A percentile compares a stretch with the other conserved stretches of the same genome.
Evolutionary conservation across 2,113 vertebrate genomes (phyloP).

Genomic region (Paramisgurnus dabryanus): DNA sequence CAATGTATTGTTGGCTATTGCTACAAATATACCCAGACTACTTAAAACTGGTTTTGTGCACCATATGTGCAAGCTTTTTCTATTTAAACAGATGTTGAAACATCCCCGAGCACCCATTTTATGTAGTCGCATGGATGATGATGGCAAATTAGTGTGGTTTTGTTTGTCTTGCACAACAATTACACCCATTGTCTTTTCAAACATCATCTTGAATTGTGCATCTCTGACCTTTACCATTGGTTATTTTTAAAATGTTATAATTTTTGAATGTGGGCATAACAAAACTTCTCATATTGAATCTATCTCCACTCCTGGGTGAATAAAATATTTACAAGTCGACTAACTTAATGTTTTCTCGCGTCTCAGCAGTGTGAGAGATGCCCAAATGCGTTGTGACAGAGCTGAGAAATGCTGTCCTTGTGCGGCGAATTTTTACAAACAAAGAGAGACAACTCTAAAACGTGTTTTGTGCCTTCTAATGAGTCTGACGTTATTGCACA

Average conservation of each 20-base stretch:
- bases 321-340: constrained; percentile 55
- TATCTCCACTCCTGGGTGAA: constrained; percentile 46
- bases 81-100: neutral
- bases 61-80: neutral
- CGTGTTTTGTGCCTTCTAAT: constrained; percentile 12
- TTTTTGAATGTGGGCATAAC: constrained; percentile 21
- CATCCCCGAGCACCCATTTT: neutral
- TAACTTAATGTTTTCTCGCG: constrained; percentile 53
- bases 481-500: neutral
- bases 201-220: neutral
- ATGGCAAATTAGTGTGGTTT: constrained; percentile 19
- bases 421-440: constrained; percentile 3
- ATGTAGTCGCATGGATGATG: neutral
- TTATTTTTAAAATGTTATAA: constrained; percentile 31
- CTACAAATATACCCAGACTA: too few relatives aligned
- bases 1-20: too few relatives aligned
- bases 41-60: too few relatives aligned
- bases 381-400: constrained; percentile 27
- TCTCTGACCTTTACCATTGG: neutral
- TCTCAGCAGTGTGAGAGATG: constrained; percentile 45
- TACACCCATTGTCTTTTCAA: constrained; percentile 1
- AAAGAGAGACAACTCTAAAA: constrained; percentile 39
- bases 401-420: constrained; percentile 38
- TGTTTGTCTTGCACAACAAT: constrained; percentile 17
- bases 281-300: constrained; percentile 54